Percentiles rank a stretch among this genome's conserved stretches.
phyloP scores from a whole-genome alignment of 2,888 invertebrate species.

The Adelphocoris suturalis region DNA sequence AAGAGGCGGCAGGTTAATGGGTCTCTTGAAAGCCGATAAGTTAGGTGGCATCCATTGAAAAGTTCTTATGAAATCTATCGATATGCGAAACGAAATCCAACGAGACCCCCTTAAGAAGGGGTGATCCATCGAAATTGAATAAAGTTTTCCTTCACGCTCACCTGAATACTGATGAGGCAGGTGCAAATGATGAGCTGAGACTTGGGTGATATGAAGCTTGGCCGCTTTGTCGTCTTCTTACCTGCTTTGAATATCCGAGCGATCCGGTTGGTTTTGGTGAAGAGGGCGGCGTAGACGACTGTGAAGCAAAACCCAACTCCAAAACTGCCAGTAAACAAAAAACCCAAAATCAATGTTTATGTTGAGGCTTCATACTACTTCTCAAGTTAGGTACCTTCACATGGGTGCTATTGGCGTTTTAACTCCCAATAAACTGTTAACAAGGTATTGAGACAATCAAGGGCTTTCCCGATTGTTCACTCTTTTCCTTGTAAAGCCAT shows the following conservation, averaged over 20 bases:
- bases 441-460: too few relatives aligned
- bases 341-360: too few relatives aligned
- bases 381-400: too few relatives aligned
- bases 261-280: conserved; percentile 98
- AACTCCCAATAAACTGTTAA: too few relatives aligned
- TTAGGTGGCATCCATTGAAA: too few relatives aligned
- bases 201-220: conserved; percentile 94
- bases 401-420: too few relatives aligned
- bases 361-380: too few relatives aligned
- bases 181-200: conserved; percentile 94
- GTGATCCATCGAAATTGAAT: conserved; percentile 7
- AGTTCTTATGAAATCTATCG: not conserved
- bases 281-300: conserved; percentile 96
- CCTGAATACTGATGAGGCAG: conserved; percentile 92
- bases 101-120: not conserved
- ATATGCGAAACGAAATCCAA: not conserved
- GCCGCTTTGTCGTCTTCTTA: conserved; percentile 95
- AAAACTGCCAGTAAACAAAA: conserved; percentile 81
- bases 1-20: too few relatives aligned
- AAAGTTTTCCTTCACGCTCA: conserved; percentile 77
- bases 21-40: too few relatives aligned
- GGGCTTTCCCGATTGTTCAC: too few relatives aligned
- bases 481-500: too few relatives aligned
- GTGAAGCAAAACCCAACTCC: conserved; percentile 97
- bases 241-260: conserved; percentile 98